These are phyloP conservation scores for Drosophila sordidula DNA, from an alignment of 2,888 invertebrate genomes.

Conservation along the genomic window DNA sequence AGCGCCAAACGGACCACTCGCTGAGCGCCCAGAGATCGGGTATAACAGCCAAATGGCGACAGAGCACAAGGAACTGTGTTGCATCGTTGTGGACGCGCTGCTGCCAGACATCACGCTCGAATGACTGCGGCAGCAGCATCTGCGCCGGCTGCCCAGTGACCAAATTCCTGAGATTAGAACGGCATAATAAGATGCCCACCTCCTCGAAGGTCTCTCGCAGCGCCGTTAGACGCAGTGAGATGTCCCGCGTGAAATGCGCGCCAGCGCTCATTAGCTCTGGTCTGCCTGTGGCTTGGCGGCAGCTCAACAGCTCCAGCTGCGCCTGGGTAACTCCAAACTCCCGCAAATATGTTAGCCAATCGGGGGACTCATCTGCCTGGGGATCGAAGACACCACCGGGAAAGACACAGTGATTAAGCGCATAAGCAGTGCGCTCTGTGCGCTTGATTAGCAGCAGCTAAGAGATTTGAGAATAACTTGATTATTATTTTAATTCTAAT, in stretches of 20 bases:
- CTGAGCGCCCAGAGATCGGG: constrained; percentile 93
- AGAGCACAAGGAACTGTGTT: constrained; percentile 88
- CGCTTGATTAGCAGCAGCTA: constrained; percentile 87
- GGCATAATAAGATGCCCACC: constrained; percentile 91
- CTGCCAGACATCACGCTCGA: constrained; percentile 88
- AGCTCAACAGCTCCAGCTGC: constrained; percentile 85
- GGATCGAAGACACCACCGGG: constrained; percentile 93
- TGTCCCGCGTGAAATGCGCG: constrained; percentile 86
- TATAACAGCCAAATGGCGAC: constrained; percentile 88
- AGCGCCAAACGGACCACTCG: constrained; percentile 95
- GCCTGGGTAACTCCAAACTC: constrained; percentile 87
- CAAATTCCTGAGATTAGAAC: constrained; percentile 84
- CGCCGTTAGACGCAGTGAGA: constrained; percentile 93
- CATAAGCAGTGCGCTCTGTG: constrained; percentile 89
- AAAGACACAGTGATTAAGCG: constrained; percentile 93
- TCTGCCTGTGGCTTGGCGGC: constrained; percentile 62
- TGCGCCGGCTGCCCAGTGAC: constrained; percentile 73
- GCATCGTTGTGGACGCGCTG: constrained; percentile 84
- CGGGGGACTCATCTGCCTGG: constrained; percentile 88
- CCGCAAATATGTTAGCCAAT: constrained; percentile 89
- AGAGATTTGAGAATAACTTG: background rate
- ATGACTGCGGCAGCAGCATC: constrained; percentile 84
- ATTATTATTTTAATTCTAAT: background rate
- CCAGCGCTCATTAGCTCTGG: constrained; percentile 83
- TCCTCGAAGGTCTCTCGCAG: constrained; percentile 97